Evolutionary conservation across 2,888 invertebrate genomes (phyloP).

Genomic region (Tupiocoris notatus): DNA sequence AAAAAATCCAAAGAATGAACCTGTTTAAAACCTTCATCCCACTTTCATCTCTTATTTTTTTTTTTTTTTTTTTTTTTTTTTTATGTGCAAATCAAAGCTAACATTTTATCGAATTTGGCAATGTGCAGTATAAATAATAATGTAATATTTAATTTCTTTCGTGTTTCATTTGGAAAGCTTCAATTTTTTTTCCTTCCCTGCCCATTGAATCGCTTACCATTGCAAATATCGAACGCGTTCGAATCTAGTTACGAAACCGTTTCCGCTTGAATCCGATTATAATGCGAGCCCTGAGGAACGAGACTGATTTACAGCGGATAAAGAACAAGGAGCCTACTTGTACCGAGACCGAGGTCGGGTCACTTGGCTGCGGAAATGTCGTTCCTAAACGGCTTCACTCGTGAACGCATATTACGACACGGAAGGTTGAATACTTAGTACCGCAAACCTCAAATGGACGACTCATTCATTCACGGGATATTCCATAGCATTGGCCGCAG

Average conservation of each 20-base stretch:
- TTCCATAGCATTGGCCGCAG: constrained; percentile 1
- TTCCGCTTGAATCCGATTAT: neutral
- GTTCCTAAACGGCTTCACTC: neutral
- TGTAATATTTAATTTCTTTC: too few species aligned
- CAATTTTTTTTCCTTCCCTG: too few species aligned
- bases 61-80: too few species aligned
- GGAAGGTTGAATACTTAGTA: neutral
- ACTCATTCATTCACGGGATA: constrained; percentile 18
- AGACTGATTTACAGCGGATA: neutral
- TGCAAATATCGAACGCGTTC: too few species aligned
- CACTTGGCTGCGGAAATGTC: neutral
- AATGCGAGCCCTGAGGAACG: neutral
- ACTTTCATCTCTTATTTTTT: too few species aligned
- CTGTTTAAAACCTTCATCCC: too few species aligned
- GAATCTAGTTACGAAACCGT: neutral
- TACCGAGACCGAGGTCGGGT: neutral
- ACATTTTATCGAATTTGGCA: too few species aligned
- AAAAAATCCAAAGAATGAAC: too few species aligned
- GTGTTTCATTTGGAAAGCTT: too few species aligned
- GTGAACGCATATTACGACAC: neutral
- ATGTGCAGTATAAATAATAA: too few species aligned
- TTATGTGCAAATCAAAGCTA: too few species aligned
- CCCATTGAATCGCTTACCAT: too few species aligned
- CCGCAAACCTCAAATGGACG: neutral
- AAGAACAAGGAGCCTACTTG: neutral